Conservation (phyloP, 1,140 invertebrate genomes). For the Neodiprion fabricii region DNA sequence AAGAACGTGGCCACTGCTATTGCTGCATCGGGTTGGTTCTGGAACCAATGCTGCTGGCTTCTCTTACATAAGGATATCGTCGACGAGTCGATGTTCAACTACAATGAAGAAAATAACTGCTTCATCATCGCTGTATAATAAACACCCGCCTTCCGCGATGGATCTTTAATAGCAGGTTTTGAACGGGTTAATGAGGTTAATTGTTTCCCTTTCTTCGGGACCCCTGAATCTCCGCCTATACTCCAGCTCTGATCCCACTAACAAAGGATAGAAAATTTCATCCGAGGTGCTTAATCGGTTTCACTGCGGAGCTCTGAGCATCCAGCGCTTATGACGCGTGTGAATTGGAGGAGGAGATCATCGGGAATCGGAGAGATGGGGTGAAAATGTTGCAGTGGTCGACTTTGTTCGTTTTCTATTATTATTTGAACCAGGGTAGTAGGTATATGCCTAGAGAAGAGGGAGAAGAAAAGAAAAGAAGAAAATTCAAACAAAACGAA, state of each 20-base stretch:
- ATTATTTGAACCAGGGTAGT: no score
- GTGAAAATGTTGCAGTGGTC: no score
- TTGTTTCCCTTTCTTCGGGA: neutral
- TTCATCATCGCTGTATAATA: neutral
- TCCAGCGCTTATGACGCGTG: no score
- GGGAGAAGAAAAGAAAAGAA: neutral
- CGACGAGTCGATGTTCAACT: neutral
- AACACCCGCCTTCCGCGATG: neutral
- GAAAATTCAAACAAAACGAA: neutral
- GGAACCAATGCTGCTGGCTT: neutral
- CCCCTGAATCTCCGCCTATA: no score
- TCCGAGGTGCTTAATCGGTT: no score
- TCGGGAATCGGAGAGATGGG: no score
- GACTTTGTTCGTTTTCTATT: no score
- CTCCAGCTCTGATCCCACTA: no score
- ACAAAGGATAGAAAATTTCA: no score
- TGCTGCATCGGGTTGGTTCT: neutral
- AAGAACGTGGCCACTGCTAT: no score
- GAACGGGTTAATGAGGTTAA: conserved; percentile 5
- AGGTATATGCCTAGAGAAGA: neutral
- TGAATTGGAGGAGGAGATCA: no score
- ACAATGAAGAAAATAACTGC: conserved; percentile 6
- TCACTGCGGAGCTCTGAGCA: no score
- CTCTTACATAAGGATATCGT: neutral
- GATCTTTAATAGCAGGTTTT: neutral